phyloP scores from a whole-genome alignment of 2,113 vertebrate genomes.

The Axis porcinus region DNA sequence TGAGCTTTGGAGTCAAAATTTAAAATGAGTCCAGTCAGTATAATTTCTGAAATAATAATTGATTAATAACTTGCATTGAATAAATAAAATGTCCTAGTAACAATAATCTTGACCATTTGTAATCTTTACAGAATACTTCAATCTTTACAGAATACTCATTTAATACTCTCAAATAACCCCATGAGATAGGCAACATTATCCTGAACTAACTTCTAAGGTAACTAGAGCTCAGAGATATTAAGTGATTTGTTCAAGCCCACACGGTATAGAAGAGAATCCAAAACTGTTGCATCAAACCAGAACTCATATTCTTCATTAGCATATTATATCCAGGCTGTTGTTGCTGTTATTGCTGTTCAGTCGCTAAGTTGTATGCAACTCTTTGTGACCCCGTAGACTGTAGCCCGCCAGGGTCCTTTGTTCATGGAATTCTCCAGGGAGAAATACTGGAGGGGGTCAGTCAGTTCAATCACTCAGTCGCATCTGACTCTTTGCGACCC shows the following conservation, averaged over 20 bases:
- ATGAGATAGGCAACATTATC: background rate
- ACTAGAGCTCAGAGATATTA: background rate
- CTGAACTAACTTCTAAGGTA: background rate
- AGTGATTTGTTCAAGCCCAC: background rate
- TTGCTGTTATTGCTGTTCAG: background rate
- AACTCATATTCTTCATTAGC: background rate
- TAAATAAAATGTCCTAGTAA: background rate
- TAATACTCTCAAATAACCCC: background rate
- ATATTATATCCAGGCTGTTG: background rate
- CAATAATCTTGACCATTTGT: background rate
- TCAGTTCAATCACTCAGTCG: too few species aligned
- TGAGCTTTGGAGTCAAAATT: background rate
- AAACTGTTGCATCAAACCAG: background rate
- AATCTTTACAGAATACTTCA: background rate
- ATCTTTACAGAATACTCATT: background rate
- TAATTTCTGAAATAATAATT: background rate
- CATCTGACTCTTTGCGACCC: too few species aligned
- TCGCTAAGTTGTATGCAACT: background rate
- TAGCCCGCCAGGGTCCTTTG: background rate
- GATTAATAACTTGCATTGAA: background rate
- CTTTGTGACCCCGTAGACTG: background rate
- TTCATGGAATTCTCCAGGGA: background rate
- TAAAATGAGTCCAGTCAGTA: background rate
- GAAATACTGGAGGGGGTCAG: background rate
- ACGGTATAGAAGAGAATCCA: background rate